Evolutionary conservation across 1,140 invertebrate species (phyloP).

Genomic region (Trichoplusia ni): DNA sequence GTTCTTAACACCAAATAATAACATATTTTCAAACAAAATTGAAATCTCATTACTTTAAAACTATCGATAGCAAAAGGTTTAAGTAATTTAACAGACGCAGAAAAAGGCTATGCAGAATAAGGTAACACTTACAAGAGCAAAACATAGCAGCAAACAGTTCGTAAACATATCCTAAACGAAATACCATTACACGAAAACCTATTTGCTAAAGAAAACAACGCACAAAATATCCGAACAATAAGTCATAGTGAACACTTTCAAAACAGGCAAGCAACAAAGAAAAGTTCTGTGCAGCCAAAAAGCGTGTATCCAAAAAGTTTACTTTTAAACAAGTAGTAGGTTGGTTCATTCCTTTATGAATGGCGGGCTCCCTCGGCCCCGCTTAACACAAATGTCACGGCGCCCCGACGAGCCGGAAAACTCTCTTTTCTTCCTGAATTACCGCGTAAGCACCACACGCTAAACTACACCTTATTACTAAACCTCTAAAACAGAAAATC

Average conservation of each 20-base stretch:
- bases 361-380: constrained; percentile 66
- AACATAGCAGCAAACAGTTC: neutral
- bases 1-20: too few species aligned
- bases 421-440: constrained; percentile 79
- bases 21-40: too few species aligned
- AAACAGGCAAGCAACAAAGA: constrained; percentile 21
- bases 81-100: too few species aligned
- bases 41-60: too few species aligned
- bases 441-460: constrained; percentile 38
- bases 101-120: too few species aligned
- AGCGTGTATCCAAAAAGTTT: constrained; percentile 60
- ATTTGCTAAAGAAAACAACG: constrained; percentile 7
- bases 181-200: neutral
- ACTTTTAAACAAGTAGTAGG: constrained; percentile 61
- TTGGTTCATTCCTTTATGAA: constrained; percentile 70
- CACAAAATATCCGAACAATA: neutral
- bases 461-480: constrained; percentile 50
- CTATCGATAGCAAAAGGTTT: too few species aligned
- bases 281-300: constrained; percentile 37
- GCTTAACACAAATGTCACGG: constrained; percentile 80
- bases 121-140: too few species aligned
- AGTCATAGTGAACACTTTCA: constrained; percentile 11
- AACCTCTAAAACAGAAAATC: constrained; percentile 44
- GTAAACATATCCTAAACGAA: neutral
- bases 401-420: constrained; percentile 76